Conservation (phyloP, 2,888 invertebrate species). For the Drosophila macrospina region DNA sequence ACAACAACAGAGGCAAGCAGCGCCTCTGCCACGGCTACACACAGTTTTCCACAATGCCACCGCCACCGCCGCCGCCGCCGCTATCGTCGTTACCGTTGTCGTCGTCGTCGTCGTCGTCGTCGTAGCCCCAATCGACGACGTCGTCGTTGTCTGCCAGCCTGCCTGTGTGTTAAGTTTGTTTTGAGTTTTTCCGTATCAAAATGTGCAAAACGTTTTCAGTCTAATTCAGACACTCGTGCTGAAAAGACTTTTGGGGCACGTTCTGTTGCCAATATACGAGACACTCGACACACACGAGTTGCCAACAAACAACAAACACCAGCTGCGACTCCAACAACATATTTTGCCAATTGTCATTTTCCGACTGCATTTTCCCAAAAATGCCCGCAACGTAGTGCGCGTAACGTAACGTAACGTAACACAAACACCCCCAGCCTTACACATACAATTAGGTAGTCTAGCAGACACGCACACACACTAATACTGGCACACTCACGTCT, state of each 20-base stretch:
- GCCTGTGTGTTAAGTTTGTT: constrained; percentile 77
- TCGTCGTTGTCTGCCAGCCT: constrained; percentile 8
- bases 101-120: constrained; percentile 61
- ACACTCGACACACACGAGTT: constrained; percentile 32
- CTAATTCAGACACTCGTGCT: constrained; percentile 86
- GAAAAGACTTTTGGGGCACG: constrained; percentile 85
- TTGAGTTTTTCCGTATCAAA: constrained; percentile 85
- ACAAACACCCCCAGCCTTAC: constrained; percentile 1
- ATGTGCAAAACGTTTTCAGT: constrained; percentile 86
- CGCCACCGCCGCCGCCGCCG: constrained; percentile 43
- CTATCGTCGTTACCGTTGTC: constrained; percentile 57
- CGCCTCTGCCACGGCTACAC: constrained; percentile 50
- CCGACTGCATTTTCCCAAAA: constrained; percentile 11
- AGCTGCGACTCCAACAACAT: neutral
- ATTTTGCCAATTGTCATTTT: constrained; percentile 19
- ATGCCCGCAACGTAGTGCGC: constrained; percentile 57
- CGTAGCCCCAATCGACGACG: constrained; percentile 11
- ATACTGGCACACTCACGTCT: constrained; percentile 23
- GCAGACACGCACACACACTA: constrained; percentile 3
- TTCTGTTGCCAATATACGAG: constrained; percentile 65
- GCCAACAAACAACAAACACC: constrained; percentile 13
- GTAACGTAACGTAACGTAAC: constrained; percentile 59
- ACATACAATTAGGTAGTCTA: constrained; percentile 3
- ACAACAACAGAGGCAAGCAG: constrained; percentile 36
- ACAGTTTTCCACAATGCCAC: constrained; percentile 68